These are phyloP conservation scores for Anhinga anhinga DNA, from an alignment of 2,113 vertebrate species.

Conservation along the genomic window DNA sequence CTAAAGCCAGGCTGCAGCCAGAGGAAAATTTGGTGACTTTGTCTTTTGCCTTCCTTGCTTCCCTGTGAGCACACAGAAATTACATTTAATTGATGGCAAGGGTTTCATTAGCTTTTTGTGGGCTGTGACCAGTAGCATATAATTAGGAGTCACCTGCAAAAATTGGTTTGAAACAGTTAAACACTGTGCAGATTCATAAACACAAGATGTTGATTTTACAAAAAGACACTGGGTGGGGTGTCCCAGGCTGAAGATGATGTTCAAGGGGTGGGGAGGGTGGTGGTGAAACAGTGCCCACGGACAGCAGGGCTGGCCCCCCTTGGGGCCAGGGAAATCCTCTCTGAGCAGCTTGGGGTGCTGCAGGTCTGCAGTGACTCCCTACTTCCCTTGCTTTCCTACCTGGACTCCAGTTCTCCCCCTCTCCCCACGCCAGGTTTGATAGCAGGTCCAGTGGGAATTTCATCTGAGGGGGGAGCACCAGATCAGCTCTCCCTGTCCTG, in stretches of 20 bases:
- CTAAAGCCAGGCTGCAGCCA: not conserved
- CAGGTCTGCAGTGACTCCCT: not conserved
- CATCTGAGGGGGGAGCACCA: not conserved
- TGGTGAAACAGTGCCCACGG: not conserved
- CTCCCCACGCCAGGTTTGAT: not conserved
- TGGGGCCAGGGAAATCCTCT: not conserved
- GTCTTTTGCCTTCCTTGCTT: not conserved
- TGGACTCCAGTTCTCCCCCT: not conserved
- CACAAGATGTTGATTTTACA: not conserved
- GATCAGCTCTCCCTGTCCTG: not conserved
- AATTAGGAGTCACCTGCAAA: slow-evolving; percentile 32
- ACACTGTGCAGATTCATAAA: not conserved
- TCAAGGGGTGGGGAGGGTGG: accelerated
- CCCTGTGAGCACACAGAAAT: not conserved
- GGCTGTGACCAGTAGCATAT: not conserved
- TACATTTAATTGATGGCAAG: not conserved
- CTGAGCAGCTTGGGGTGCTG: not conserved
- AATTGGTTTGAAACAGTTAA: slow-evolving; percentile 50
- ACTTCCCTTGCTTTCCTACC: not conserved
- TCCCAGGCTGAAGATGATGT: not conserved
- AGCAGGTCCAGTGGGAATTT: not conserved
- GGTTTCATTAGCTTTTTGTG: slow-evolving; percentile 12
- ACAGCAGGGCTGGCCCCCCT: not conserved
- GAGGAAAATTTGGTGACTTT: not conserved
- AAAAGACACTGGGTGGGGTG: not conserved